Percentiles rank a stretch among this genome's conserved stretches.
Evolutionary conservation across 2,888 invertebrate genomes (phyloP).

Genomic region (Griposia aprilina): DNA sequence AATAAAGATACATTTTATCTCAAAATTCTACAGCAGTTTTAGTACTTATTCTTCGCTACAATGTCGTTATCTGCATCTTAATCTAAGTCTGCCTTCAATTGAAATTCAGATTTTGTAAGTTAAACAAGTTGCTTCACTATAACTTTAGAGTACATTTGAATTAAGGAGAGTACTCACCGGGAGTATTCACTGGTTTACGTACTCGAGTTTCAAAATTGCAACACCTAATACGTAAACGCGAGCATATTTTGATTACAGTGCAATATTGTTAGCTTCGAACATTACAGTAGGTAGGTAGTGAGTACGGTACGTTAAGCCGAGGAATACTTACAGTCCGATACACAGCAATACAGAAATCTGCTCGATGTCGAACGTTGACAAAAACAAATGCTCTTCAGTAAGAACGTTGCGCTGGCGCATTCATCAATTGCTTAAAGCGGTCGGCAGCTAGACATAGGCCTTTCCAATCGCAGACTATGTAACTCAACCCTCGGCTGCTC

Average conservation of each 20-base stretch:
- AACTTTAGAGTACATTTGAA: constrained; percentile 26
- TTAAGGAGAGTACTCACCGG: constrained; percentile 6
- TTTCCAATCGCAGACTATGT: neutral
- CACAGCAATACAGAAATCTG: neutral
- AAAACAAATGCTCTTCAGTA: neutral
- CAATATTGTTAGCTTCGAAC: neutral
- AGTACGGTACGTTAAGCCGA: neutral
- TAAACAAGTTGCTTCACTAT: constrained; percentile 18
- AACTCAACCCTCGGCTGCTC: no score
- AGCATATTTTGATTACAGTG: neutral
- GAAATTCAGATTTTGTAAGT: constrained; percentile 45
- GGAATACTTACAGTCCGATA: neutral
- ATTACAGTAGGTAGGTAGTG: neutral
- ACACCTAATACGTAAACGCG: neutral
- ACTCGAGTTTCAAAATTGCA: neutral
- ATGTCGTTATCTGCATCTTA: constrained; percentile 42
- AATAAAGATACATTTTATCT: constrained; percentile 34
- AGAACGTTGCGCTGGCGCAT: neutral
- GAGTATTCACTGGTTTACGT: no score
- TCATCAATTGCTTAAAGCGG: no score
- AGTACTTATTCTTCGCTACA: constrained; percentile 31
- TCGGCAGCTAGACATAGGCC: neutral
- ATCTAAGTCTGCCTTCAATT: constrained; percentile 42
- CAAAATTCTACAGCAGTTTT: constrained; percentile 17
- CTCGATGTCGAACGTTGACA: neutral